A percentile compares a stretch with the other conserved stretches of the same genome.
These are phyloP conservation scores for Crypturellus undulatus DNA, from an alignment of 2,113 vertebrate genomes.

Conservation along the genomic window DNA sequence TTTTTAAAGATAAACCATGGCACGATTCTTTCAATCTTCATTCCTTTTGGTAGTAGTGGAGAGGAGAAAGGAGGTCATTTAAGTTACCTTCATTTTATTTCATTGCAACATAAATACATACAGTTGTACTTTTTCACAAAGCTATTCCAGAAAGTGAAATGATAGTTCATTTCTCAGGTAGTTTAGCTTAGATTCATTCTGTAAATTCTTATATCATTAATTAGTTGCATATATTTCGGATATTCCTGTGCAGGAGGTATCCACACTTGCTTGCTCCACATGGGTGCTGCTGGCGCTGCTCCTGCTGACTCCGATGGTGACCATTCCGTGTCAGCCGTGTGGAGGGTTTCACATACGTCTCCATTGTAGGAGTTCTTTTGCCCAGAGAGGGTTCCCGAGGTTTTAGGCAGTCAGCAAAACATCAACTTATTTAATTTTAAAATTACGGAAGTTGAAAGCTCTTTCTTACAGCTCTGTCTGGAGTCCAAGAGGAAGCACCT, in stretches of 20 bases:
- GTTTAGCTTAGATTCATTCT: neutral
- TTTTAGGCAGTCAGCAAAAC: neutral
- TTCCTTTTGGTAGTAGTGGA: neutral
- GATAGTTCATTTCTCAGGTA: neutral
- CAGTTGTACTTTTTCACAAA: neutral
- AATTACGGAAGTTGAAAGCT: neutral
- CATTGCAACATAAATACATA: neutral
- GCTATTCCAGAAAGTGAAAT: neutral
- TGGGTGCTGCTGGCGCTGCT: neutral
- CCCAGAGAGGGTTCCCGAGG: neutral
- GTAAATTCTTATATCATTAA: neutral
- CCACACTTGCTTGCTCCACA: neutral
- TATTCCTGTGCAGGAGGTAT: neutral
- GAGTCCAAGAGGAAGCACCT: neutral
- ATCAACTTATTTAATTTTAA: neutral
- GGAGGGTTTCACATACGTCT: neutral
- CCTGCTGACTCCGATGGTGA: neutral
- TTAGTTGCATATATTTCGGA: neutral
- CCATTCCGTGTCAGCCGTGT: slow-evolving; percentile 7
- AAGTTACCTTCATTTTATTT: neutral
- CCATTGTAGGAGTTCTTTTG: neutral
- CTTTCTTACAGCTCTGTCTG: neutral
- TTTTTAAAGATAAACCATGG: neutral
- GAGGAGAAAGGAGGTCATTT: neutral
- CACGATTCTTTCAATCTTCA: neutral